These are phyloP conservation scores for Chaenodraco wilsoni DNA, from an alignment of 2,797 vertebrate species.

Conservation along the genomic window DNA sequence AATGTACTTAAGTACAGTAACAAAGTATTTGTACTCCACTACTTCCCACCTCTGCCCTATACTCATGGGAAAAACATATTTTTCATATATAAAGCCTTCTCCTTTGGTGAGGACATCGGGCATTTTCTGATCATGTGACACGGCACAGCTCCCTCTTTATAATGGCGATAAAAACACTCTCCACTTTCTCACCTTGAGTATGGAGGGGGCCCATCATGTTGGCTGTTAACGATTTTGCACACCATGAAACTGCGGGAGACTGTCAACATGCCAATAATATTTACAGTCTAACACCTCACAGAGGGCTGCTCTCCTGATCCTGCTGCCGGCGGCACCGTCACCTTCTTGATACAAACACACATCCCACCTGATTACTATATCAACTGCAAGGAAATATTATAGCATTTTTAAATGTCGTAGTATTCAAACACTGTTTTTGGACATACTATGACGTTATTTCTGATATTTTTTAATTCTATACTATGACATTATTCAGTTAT, in stretches of 20 bases:
- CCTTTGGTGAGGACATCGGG: conserved; percentile 37
- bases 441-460: too few relatives aligned
- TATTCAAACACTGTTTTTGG: too few relatives aligned
- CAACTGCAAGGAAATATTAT: neutral
- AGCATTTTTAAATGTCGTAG: neutral
- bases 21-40: too few relatives aligned
- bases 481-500: too few relatives aligned
- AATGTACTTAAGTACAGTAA: too few relatives aligned
- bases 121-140: conserved; percentile 60
- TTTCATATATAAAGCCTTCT: conserved; percentile 6
- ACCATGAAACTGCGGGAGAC: conserved; percentile 67
- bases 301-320: conserved; percentile 60
- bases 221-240: conserved; percentile 81
- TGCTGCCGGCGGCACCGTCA: conserved; percentile 55
- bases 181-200: conserved; percentile 74
- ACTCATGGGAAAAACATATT: too few relatives aligned
- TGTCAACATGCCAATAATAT: conserved; percentile 82
- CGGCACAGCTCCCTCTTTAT: conserved; percentile 63
- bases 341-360: conserved; percentile 43
- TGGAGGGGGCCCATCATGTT: conserved; percentile 63
- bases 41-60: too few relatives aligned
- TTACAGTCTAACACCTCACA: conserved; percentile 80
- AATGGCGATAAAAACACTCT: conserved; percentile 72
- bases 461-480: too few relatives aligned
- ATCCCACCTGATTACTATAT: neutral